Evolutionary conservation across 2,888 invertebrate genomes (phyloP), one percentile per base, ranked within the genome.

Genomic region (Agrenia bidenticulata): DNA sequence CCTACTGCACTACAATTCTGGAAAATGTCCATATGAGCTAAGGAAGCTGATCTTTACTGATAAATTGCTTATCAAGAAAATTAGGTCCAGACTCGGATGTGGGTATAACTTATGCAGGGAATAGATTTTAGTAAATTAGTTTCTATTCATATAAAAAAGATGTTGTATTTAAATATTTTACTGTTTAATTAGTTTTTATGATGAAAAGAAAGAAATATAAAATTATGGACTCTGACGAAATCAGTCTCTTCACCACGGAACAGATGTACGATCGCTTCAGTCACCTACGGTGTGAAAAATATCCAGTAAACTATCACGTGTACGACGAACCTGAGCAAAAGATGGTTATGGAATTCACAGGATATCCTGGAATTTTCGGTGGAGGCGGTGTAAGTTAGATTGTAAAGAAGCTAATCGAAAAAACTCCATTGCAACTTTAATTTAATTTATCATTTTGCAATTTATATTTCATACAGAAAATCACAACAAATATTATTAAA

Each of bases 331-430:
- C 53, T 2, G 39, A 50, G 2, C 27, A 37, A 11, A 37, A 19
- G n/a, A 19, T 54, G 23, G 27, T 64, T 1, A 23, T 64, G 21
- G 17, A 24, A 2, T 24, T 53, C 2, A 37, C 24, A 15, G 45
- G 53, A 13, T n/a, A 2, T 2, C 53, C 59, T 21, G 64, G 59
- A 2, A 51, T 53, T n/a, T 54, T 41, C 23, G 64, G 64, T 0
- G 59, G 42, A 19, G 64, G 64, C 21, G 64, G 51, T 32, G 64
- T 64, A 59, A 42, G 39, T 27, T 27, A 49, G n/a, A 50, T 19
- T n/a, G 17, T n/a, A n/a, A n/a, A n/a, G 15, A 39, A 39, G n/a
- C n/a, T 19, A 19, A 58, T 21, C 9, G 2, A 42, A 23, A 13
- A 27, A 32, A 42, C 1, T 53, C 11, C 19, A 32, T 55, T 55